Conservation (phyloP, 2,888 invertebrate genomes). For the Spisula subtruncata region DNA sequence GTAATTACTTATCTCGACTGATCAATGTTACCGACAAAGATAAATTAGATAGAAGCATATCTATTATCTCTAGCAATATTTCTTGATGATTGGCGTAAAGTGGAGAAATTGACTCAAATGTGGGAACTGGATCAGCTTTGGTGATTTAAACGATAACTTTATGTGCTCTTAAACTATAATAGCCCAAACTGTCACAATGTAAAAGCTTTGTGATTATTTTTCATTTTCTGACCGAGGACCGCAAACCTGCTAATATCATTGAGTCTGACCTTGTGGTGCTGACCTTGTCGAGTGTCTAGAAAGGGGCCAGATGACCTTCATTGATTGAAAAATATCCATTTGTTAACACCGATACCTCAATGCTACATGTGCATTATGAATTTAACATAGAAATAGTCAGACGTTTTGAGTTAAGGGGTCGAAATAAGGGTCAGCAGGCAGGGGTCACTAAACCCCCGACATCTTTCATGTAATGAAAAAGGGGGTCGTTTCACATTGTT, state of each 20-base stretch:
- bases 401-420: conserved; percentile 16
- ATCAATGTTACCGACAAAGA: neutral
- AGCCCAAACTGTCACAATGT: neutral
- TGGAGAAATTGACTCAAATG: neutral
- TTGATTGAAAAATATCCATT: neutral
- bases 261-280: neutral
- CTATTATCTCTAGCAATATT: neutral
- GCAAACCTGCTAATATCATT: conserved; percentile 19
- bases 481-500: conserved; percentile 4
- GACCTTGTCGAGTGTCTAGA: neutral
- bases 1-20: neutral
- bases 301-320: neutral
- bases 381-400: conserved; percentile 21
- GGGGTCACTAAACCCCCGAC: conserved; percentile 33
- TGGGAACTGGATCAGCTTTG: neutral
- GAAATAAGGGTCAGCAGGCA: conserved; percentile 12
- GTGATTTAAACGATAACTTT: neutral
- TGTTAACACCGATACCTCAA: neutral
- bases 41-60: neutral
- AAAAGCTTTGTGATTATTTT: conserved; percentile 7
- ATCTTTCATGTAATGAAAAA: conserved; percentile 40
- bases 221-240: neutral
- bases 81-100: neutral
- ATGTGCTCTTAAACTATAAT: neutral
- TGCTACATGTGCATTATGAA: conserved; percentile 28